Percentiles rank a stretch among this genome's conserved stretches.
Conservation (phyloP, 2,888 invertebrate genomes). For the Amiota communis region DNA sequence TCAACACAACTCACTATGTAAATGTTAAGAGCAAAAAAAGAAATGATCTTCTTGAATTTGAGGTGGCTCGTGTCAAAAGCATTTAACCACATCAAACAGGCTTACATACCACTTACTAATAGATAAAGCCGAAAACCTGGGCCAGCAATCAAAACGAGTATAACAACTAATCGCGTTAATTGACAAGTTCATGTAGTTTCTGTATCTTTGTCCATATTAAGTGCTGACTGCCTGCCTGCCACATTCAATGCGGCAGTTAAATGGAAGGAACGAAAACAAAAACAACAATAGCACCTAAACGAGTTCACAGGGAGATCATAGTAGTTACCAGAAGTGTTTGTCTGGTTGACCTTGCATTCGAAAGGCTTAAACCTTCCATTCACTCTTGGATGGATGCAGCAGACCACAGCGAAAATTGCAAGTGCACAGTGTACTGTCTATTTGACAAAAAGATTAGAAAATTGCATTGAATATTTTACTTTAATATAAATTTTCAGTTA, state of each 20-base stretch:
- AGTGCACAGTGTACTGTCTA: neutral
- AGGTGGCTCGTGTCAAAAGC: no score
- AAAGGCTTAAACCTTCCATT: constrained; percentile 41
- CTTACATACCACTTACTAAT: no score
- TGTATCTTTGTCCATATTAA: neutral
- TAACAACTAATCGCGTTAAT: constrained; percentile 21
- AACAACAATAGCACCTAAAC: no score
- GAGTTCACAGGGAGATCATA: no score
- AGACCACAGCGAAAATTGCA: neutral
- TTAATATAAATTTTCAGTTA: neutral
- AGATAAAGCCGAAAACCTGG: neutral
- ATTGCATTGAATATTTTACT: neutral
- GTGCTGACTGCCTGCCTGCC: no score
- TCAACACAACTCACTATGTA: constrained; percentile 38
- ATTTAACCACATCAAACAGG: no score
- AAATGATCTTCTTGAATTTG: no score
- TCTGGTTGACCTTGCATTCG: constrained; percentile 43
- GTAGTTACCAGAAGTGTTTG: constrained; percentile 34
- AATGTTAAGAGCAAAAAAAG: neutral
- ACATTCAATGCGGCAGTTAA: no score
- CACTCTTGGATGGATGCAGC: neutral
- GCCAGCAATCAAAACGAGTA: constrained; percentile 48
- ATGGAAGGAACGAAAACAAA: no score
- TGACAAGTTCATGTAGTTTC: constrained; percentile 11
- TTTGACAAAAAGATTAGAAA: neutral